A percentile compares a stretch with the other conserved stretches of the same genome.
These are phyloP conservation scores for Plusia festucae DNA, from an alignment of 2,888 invertebrate genomes.

Conservation along the genomic window DNA sequence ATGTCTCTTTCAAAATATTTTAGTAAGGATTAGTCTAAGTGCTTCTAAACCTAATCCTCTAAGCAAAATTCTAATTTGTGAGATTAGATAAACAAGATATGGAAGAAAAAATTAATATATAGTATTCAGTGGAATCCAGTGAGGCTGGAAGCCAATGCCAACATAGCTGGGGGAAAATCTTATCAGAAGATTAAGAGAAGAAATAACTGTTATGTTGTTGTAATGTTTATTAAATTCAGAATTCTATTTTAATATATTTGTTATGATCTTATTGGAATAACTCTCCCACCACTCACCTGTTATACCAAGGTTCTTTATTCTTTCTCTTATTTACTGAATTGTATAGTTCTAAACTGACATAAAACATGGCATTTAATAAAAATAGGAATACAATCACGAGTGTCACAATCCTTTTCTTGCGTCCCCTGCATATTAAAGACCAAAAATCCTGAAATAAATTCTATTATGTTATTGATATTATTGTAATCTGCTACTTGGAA, in stretches of 20 bases:
- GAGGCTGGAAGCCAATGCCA: neutral
- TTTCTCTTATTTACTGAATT: conserved; percentile 71
- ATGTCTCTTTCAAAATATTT: no score
- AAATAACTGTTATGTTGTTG: no score
- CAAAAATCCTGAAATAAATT: conserved; percentile 75
- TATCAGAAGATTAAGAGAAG: no score
- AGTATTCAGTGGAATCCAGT: no score
- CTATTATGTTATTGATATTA: no score
- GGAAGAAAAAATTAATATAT: no score
- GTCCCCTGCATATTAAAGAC: conserved; percentile 79
- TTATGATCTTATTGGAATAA: neutral
- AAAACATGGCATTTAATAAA: conserved; percentile 82
- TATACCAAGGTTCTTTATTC: conserved; percentile 76
- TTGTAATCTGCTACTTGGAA: no score
- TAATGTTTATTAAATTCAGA: neutral
- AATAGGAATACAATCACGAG: conserved; percentile 75
- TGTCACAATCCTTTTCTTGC: conserved; percentile 80
- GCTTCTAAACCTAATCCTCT: no score
- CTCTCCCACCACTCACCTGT: conserved; percentile 67
- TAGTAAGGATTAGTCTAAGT: no score
- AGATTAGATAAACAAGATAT: no score
- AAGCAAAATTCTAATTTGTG: no score
- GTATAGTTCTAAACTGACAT: conserved; percentile 80
- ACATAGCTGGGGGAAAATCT: no score
- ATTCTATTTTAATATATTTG: neutral